Evolutionary conservation across 2,888 invertebrate species (phyloP).

Genomic region (Leptothorax acervorum): DNA sequence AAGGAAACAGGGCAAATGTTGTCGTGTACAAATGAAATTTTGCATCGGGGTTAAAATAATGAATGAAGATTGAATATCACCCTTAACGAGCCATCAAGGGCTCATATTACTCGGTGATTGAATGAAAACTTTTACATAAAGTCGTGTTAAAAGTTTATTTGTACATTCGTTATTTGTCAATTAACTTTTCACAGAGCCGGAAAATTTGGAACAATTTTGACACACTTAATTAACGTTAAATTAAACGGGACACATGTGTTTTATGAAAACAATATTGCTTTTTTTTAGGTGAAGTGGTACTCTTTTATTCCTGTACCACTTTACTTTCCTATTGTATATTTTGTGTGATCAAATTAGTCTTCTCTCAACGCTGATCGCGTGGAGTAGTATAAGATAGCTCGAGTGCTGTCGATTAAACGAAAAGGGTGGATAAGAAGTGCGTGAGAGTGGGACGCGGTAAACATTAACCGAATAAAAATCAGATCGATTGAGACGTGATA

Average conservation of each 20-base stretch:
- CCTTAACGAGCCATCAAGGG: conserved; percentile 30
- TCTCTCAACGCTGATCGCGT: neutral
- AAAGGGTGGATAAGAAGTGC: neutral
- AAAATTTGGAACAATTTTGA: neutral
- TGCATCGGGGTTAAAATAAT: conserved; percentile 34
- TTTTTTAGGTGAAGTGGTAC: neutral
- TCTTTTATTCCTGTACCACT: neutral
- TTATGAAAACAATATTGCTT: neutral
- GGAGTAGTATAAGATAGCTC: neutral
- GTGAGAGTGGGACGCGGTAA: neutral
- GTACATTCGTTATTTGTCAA: conserved; percentile 15
- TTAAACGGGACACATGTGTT: neutral
- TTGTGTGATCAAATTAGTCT: conserved; percentile 7
- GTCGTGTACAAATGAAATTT: conserved; percentile 31
- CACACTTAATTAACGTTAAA: neutral
- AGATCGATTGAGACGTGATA: conserved; percentile 16
- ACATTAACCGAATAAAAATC: conserved; percentile 27
- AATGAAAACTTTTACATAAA: conserved; percentile 24
- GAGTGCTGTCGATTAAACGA: neutral
- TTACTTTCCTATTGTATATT: neutral
- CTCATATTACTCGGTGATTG: conserved; percentile 21
- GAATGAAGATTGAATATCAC: conserved; percentile 45
- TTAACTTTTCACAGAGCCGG: neutral
- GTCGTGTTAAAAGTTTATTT: conserved; percentile 13
- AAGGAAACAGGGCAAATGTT: conserved; percentile 9